These are phyloP conservation scores for Drosophila melanica DNA, from an alignment of 1,140 invertebrate genomes.

Conservation along the genomic window DNA sequence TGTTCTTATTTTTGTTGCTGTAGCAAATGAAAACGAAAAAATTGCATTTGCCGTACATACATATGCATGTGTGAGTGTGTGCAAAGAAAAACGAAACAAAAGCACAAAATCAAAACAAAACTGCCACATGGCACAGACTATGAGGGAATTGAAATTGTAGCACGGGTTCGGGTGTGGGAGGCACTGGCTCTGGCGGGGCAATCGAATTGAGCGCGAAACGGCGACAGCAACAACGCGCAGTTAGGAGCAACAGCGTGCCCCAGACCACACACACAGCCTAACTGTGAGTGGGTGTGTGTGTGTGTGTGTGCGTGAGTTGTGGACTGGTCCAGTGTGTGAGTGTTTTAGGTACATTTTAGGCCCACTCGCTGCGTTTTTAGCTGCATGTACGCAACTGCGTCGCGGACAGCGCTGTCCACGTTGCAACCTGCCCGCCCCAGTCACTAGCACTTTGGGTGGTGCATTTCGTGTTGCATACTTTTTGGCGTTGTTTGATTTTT, in stretches of 20 bases:
- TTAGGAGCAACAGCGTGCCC: constrained; percentile 62
- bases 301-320: constrained; percentile 4
- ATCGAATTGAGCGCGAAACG: constrained; percentile 57
- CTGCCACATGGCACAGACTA: constrained; percentile 59
- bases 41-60: constrained; percentile 61
- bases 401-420: constrained; percentile 18
- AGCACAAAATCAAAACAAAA: constrained; percentile 72
- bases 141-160: constrained; percentile 2
- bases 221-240: constrained; percentile 39
- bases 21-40: constrained; percentile 79
- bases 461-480: constrained; percentile 67
- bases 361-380: constrained; percentile 45
- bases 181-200: constrained; percentile 33
- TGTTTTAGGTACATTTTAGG: constrained; percentile 62
- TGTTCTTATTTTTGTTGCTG: constrained; percentile 23
- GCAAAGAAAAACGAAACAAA: constrained; percentile 35
- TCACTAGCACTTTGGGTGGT: constrained; percentile 6
- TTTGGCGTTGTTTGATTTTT: constrained; percentile 78
- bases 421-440: not conserved
- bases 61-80: constrained; percentile 6
- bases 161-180: not conserved
- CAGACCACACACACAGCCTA: not conserved
- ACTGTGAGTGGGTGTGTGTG: not conserved
- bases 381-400: constrained; percentile 31
- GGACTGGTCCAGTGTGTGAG: constrained; percentile 10